Evolutionary conservation across 2,113 vertebrate species (phyloP), one percentile per base, ranked within the genome.

Genomic region (Scomber scombrus): DNA sequence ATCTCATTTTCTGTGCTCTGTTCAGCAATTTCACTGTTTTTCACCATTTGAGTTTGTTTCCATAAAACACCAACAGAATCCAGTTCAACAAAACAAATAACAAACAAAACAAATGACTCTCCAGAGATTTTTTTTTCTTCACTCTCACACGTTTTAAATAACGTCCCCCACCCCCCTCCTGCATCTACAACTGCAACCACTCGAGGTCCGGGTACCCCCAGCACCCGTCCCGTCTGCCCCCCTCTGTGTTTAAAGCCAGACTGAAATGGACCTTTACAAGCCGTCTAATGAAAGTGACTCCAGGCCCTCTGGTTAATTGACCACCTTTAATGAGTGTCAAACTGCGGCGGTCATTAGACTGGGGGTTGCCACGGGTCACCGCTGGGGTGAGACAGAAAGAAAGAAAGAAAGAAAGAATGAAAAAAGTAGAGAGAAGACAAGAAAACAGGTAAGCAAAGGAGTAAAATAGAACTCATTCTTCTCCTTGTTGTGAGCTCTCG

Each of bases 301-400:
- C 16, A 12, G 81, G 81, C 79, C 88, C 82, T 84, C 73, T 78
- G 82, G 90, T 92, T 94, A 94, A 94, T 93, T 91, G 91, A 91
- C 70, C 92, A 90, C 90, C 90, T 93, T 90, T 93, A 93, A 92
- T 90, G 91, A 93, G 86, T 89, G 92, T 93, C 90, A 89, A 90
- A 92, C 91, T 89, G 84, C 56, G 71, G 58, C 31, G 81, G 90
- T 92, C 92, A 93, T 93, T 93, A 92, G 92, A 81, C 75, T 70
- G 75, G 89, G 81, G 93, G 87, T 75, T 86, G 87, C 75, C 75
- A 81, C 47, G 87, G 92, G 91, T 92, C 92, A 93, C 73, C 13
- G 82, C 80, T 81, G 86, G 86, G 80, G 75, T 82, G 85, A 85
- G 65, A 54, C 63, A 43, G 68, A 60, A 19, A 72, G 50, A 67